Conservation (phyloP, 2,113 vertebrate species). For the Pterocles orientalis region DNA sequence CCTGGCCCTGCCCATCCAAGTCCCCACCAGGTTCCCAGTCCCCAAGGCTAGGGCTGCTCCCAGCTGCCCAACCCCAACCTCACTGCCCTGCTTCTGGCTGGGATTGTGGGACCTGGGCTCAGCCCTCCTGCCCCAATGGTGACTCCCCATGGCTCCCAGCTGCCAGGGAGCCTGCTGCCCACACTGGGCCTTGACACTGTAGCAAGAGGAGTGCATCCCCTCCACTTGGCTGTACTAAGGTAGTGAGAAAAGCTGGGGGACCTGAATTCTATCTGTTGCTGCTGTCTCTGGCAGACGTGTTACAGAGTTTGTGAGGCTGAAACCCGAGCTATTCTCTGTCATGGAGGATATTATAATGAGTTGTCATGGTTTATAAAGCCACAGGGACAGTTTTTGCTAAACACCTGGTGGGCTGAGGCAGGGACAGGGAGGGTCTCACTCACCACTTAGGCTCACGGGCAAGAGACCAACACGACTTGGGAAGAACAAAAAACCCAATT, state of each 20-base stretch:
- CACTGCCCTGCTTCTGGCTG: neutral
- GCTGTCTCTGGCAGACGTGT: neutral
- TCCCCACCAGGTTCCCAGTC: neutral
- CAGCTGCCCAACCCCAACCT: fast-evolving
- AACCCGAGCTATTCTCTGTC: neutral
- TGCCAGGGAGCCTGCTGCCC: neutral
- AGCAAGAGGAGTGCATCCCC: neutral
- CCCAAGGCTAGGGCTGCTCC: neutral
- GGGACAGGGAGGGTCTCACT: no score
- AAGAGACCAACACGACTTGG: no score
- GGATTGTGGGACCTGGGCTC: fast-evolving
- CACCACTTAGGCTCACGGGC: no score
- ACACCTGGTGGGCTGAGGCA: no score
- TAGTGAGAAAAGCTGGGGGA: neutral
- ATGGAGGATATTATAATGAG: neutral
- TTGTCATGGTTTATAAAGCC: neutral
- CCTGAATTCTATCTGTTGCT: neutral
- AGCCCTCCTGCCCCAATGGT: neutral
- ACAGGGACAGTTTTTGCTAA: no score
- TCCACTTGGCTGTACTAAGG: neutral
- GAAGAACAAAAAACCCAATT: no score
- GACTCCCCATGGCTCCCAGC: neutral
- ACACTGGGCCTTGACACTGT: neutral
- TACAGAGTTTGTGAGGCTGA: neutral
- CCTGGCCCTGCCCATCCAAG: no score